phyloP scores from a whole-genome alignment of 2,888 invertebrate species.

The Dromius quadrimaculatus region DNA sequence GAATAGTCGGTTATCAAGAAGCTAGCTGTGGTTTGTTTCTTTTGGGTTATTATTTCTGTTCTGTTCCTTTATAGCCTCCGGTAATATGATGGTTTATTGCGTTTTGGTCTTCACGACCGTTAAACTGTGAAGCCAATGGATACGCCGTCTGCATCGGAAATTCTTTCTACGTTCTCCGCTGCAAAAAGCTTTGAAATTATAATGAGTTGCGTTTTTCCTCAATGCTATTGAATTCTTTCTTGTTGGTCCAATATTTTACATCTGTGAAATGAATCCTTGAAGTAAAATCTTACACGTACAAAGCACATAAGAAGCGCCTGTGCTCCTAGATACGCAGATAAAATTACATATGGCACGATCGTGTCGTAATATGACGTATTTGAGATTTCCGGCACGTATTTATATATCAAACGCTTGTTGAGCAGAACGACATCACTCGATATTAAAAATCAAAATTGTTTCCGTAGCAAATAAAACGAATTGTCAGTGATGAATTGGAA shows the following conservation, averaged over 20 bases:
- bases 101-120: slow-evolving; percentile 33
- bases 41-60: slow-evolving; percentile 38
- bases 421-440: slow-evolving; percentile 10
- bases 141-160: slow-evolving; percentile 35
- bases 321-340: neutral
- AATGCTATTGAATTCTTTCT: slow-evolving; percentile 37
- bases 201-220: slow-evolving; percentile 43
- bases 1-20: slow-evolving; percentile 5
- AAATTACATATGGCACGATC: slow-evolving; percentile 9
- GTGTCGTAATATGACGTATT: slow-evolving; percentile 12
- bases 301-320: neutral
- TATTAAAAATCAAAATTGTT: slow-evolving; percentile 31
- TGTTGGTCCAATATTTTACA: slow-evolving; percentile 33
- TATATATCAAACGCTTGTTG: slow-evolving; percentile 32
- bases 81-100: slow-evolving; percentile 50
- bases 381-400: slow-evolving; percentile 18
- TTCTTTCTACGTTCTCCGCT: slow-evolving; percentile 13
- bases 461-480: slow-evolving; percentile 17
- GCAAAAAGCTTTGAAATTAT: slow-evolving; percentile 46
- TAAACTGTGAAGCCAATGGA: slow-evolving; percentile 40
- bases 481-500: slow-evolving; percentile 13
- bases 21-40: slow-evolving; percentile 33
- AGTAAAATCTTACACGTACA: slow-evolving; percentile 14
- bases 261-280: slow-evolving; percentile 32
- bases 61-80: slow-evolving; percentile 41